These are phyloP conservation scores for Lordiphosa stackelbergi DNA, from an alignment of 1,140 invertebrate genomes.

Conservation along the genomic window DNA sequence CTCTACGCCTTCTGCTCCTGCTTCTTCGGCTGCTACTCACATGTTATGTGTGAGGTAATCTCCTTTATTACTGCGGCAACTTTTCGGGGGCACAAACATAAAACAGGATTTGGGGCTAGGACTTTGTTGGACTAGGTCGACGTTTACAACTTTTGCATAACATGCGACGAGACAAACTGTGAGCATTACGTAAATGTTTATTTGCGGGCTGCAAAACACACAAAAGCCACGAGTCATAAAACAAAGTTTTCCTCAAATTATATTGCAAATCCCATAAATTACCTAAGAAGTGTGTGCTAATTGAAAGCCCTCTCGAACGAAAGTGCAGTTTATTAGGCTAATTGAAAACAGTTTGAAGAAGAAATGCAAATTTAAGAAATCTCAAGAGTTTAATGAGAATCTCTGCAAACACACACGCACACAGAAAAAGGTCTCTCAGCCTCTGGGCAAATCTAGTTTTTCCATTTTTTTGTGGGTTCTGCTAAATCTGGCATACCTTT, in stretches of 20 bases:
- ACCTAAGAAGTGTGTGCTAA: slow-evolving; percentile 34
- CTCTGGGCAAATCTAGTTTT: slow-evolving; percentile 5
- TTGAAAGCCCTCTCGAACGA: slow-evolving; percentile 49
- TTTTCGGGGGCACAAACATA: slow-evolving; percentile 54
- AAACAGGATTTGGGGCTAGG: slow-evolving; percentile 53
- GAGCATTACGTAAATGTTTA: slow-evolving; percentile 69
- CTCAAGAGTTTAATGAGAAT: slow-evolving; percentile 9
- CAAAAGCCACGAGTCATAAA: slow-evolving; percentile 58
- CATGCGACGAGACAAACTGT: slow-evolving; percentile 54
- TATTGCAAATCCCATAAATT: slow-evolving; percentile 48
- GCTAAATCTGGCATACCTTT: background rate
- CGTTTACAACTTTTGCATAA: slow-evolving; percentile 68
- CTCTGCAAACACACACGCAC: background rate
- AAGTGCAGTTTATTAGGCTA: slow-evolving; percentile 20
- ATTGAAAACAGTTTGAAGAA: slow-evolving; percentile 16
- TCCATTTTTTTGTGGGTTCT: background rate
- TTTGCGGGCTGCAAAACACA: slow-evolving; percentile 36
- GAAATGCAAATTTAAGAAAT: slow-evolving; percentile 11
- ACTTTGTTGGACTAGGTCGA: slow-evolving; percentile 15
- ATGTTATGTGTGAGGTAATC: slow-evolving; percentile 71
- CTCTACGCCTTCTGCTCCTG: slow-evolving; percentile 9
- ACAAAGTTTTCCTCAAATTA: slow-evolving; percentile 64
- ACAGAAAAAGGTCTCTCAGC: background rate
- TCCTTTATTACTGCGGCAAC: slow-evolving; percentile 74
- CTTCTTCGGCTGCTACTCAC: slow-evolving; percentile 33